Evolutionary conservation across 2,797 vertebrate genomes (phyloP).

Genomic region (Pangasius macronema): DNA sequence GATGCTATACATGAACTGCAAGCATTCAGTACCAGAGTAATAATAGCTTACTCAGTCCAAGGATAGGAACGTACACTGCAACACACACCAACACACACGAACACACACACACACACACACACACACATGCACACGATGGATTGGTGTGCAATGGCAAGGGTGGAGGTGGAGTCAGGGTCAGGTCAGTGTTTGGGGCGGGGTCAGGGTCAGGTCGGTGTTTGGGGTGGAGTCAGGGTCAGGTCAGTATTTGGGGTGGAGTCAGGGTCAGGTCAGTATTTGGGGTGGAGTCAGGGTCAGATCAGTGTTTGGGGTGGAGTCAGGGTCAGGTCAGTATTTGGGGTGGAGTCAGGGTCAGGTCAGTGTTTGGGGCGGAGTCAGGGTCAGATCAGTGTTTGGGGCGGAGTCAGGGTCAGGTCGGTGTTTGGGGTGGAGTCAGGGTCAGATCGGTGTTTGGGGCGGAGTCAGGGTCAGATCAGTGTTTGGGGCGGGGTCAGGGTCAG

Average conservation of each 20-base stretch:
- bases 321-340: neutral
- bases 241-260: neutral
- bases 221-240: neutral
- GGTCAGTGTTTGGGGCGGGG: neutral
- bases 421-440: neutral
- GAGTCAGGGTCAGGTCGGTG: no score
- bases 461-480: neutral
- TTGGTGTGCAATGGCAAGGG: neutral
- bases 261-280: no score
- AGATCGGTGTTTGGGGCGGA: neutral
- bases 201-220: neutral
- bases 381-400: no score
- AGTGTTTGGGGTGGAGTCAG: no score
- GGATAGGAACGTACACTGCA: neutral
- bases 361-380: no score
- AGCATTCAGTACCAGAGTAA: constrained; percentile 16
- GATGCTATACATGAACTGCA: neutral
- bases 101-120: constrained; percentile 1
- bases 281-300: neutral
- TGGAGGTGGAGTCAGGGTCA: neutral
- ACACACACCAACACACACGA: constrained; percentile 20
- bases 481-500: neutral
- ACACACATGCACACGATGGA: neutral
- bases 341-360: neutral
- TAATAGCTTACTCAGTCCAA: constrained; percentile 3